phyloP scores from a whole-genome alignment of 2,113 vertebrate species.

The Gavia stellata region DNA sequence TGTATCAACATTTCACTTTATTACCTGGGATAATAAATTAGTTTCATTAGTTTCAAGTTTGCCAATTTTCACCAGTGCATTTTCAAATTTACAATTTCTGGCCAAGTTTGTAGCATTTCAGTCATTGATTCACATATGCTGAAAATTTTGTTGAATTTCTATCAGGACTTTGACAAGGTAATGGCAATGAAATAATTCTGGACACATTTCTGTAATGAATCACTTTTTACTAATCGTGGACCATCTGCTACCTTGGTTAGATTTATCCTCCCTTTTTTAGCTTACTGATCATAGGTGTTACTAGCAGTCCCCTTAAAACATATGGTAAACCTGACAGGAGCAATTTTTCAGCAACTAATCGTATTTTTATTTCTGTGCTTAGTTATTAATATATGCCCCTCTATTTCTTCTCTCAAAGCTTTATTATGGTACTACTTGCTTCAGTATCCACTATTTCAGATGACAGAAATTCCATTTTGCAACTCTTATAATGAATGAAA shows the following conservation, averaged over 20 bases:
- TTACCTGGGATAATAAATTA: background rate
- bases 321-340: background rate
- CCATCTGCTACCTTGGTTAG: background rate
- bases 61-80: background rate
- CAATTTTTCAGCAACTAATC: background rate
- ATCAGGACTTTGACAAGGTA: background rate
- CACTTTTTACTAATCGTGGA: background rate
- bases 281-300: background rate
- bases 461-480: background rate
- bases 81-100: background rate
- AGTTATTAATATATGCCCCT: background rate
- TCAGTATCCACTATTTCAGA: background rate
- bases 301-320: background rate
- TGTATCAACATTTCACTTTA: background rate
- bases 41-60: background rate
- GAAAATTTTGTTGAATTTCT: background rate
- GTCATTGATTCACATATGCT: background rate
- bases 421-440: background rate
- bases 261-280: background rate
- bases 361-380: background rate
- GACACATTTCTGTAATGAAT: background rate
- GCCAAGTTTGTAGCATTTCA: background rate
- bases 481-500: background rate
- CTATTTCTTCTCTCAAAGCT: background rate
- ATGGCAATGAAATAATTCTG: background rate